phyloP scores from a whole-genome alignment of 1,140 invertebrate species.

The Drosophila mojavensis region DNA sequence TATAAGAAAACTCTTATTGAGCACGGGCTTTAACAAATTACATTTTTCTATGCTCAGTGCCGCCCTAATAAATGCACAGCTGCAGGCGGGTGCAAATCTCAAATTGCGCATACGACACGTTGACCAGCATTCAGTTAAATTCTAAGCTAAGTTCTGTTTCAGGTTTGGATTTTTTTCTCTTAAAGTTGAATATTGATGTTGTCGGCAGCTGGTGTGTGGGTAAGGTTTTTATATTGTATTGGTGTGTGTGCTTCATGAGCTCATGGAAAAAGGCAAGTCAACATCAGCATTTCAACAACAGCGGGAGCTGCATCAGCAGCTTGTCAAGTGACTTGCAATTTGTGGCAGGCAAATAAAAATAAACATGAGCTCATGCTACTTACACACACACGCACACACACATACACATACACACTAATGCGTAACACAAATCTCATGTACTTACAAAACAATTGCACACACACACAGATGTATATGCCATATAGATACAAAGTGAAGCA shows the following conservation, averaged over 20 bases:
- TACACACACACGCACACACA: conserved; percentile 44
- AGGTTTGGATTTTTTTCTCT: conserved; percentile 18
- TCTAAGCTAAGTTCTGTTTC: conserved; percentile 55
- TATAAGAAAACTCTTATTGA: conserved; percentile 18
- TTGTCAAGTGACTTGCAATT: conserved; percentile 84
- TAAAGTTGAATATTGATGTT: conserved; percentile 29
- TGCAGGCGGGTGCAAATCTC: conserved; percentile 26
- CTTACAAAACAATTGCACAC: conserved; percentile 54
- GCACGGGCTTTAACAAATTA: conserved; percentile 59
- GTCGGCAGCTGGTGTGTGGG: conserved; percentile 23
- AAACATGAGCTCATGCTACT: conserved; percentile 84
- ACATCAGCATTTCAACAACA: conserved; percentile 84
- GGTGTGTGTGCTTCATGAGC: conserved; percentile 44
- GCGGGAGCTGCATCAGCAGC: conserved; percentile 84
- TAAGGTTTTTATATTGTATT: conserved; percentile 31
- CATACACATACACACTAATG: conserved; percentile 2
- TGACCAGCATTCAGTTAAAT: conserved; percentile 33
- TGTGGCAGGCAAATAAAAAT: conserved; percentile 82
- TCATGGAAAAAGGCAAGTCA: conserved; percentile 83
- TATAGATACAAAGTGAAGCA: conserved; percentile 61
- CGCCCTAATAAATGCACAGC: conserved; percentile 52
- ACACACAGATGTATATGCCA: conserved; percentile 6
- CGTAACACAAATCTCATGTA: conserved; percentile 56
- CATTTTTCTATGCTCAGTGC: conserved; percentile 5
- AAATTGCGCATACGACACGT: conserved; percentile 69